phyloP scores from a whole-genome alignment of 2,113 vertebrate species.

The Pachycephala philippinensis region DNA sequence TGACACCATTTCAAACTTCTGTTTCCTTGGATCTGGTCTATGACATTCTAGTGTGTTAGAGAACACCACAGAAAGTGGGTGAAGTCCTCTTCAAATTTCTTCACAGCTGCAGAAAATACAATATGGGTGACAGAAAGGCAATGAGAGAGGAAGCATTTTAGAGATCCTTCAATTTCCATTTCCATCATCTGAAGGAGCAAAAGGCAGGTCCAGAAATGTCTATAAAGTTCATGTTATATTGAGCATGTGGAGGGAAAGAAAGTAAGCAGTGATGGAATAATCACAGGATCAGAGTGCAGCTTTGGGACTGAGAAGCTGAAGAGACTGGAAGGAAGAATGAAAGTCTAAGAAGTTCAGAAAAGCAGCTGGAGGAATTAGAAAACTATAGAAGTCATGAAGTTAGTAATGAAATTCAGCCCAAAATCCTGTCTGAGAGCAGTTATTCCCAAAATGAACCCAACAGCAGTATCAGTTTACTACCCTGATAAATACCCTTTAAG shows the following conservation, averaged over 20 bases:
- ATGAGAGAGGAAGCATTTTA: not conserved
- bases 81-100: not conserved
- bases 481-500: slow-evolving; percentile 26
- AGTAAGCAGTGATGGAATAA: not conserved
- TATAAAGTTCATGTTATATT: not conserved
- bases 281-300: not conserved
- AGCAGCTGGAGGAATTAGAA: slow-evolving; percentile 22
- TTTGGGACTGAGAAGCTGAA: not conserved
- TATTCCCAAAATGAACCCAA: slow-evolving; percentile 21
- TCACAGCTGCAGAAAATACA: not conserved
- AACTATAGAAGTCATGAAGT: not conserved
- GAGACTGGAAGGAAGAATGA: not conserved
- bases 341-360: not conserved
- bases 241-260: not conserved
- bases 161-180: not conserved
- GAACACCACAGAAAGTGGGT: not conserved
- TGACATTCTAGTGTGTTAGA: not conserved
- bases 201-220: not conserved
- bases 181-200: not conserved
- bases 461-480: slow-evolving; percentile 1
- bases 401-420: not conserved
- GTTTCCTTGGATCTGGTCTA: not conserved
- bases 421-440: slow-evolving; percentile 17
- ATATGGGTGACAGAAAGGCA: not conserved
- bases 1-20: not conserved